These are phyloP conservation scores for Nasonovia ribisnigri DNA, from an alignment of 2,888 invertebrate genomes.

Conservation along the genomic window DNA sequence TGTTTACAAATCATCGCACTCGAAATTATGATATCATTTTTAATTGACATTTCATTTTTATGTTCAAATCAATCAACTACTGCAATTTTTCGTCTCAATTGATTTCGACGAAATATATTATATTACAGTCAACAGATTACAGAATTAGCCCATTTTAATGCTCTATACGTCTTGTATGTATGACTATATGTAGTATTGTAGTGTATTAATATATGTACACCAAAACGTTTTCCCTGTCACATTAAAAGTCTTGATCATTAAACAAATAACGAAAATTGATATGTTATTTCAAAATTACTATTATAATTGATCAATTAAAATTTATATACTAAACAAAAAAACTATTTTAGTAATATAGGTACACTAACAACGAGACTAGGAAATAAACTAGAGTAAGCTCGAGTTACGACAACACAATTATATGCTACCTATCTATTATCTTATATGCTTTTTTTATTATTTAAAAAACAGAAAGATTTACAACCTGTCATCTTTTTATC, in stretches of 20 bases:
- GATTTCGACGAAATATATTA: neutral
- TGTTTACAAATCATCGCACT: neutral
- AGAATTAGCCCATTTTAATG: neutral
- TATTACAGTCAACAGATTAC: neutral
- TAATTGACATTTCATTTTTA: neutral
- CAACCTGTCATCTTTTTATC: no score
- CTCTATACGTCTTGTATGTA: neutral
- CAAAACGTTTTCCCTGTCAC: neutral
- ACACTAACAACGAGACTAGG: neutral
- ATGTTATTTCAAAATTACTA: neutral
- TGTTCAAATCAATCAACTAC: neutral
- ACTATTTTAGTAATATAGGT: neutral
- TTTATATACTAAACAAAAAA: neutral
- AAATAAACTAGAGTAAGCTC: neutral
- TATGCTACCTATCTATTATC: no score
- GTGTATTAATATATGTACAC: neutral
- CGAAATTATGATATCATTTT: neutral
- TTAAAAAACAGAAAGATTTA: no score
- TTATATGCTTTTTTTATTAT: no score
- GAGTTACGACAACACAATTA: no score
- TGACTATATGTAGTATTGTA: no score
- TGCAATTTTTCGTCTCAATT: neutral
- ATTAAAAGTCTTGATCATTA: neutral
- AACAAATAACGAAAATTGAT: neutral
- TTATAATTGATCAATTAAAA: neutral